Percentiles rank a stretch among this genome's conserved stretches.
phyloP scores from a whole-genome alignment of 2,888 invertebrate species.

The Plebejus argus region DNA sequence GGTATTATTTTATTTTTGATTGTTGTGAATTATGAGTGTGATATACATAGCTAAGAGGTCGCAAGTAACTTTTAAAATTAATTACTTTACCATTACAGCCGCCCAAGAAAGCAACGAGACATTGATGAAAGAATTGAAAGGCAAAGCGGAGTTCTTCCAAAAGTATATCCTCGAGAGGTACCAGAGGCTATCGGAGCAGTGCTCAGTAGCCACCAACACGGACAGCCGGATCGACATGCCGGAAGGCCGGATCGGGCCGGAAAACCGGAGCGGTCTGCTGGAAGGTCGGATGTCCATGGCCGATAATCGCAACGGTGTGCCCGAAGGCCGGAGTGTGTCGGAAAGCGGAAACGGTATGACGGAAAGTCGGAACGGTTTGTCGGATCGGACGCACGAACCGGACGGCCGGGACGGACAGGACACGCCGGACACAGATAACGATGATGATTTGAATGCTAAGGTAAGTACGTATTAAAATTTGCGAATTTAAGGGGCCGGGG shows the following conservation, averaged over 20 bases:
- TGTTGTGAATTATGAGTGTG: too few relatives aligned
- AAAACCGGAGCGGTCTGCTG: conserved; percentile 39
- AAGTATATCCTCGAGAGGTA: conserved; percentile 82
- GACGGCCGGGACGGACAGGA: conserved; percentile 22
- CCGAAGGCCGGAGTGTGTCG: conserved; percentile 38
- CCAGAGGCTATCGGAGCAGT: conserved; percentile 59
- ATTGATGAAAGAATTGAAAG: conserved; percentile 80
- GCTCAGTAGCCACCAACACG: conserved; percentile 61
- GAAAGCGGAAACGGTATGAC: conserved; percentile 44
- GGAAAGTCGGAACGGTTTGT: background rate
- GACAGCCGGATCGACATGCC: conserved; percentile 43
- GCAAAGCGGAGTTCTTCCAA: conserved; percentile 84
- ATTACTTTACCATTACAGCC: conserved; percentile 49
- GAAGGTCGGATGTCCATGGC: conserved; percentile 43
- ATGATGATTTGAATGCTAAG: conserved; percentile 39
- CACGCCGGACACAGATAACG: conserved; percentile 30
- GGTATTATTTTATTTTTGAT: too few relatives aligned
- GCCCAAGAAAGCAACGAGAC: conserved; percentile 80
- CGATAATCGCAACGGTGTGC: conserved; percentile 42
- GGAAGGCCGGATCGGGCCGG: conserved; percentile 46
- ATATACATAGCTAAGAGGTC: too few relatives aligned
- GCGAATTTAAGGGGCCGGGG: too few relatives aligned
- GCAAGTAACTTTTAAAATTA: too few relatives aligned
- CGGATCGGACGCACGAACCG: background rate
- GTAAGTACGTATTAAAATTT: conserved; percentile 29